phyloP scores from a whole-genome alignment of 1,140 invertebrate species.

The Cherax quadricarinatus region DNA sequence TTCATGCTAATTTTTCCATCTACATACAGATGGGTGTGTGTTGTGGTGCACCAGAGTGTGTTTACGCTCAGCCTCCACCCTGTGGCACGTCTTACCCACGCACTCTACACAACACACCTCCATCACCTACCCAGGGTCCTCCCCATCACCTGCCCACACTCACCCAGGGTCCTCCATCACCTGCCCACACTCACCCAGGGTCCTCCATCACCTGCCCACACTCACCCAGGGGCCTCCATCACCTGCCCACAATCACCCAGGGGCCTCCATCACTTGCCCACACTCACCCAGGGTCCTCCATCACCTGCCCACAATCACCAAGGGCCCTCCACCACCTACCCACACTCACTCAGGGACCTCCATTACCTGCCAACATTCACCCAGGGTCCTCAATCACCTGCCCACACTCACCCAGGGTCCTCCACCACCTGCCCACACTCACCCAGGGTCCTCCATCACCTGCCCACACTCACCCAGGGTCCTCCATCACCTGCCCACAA shows the following conservation, averaged over 20 bases:
- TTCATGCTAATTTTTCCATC: constrained; percentile 50
- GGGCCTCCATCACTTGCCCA: background rate
- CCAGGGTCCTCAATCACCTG: background rate
- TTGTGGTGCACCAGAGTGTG: constrained; percentile 12
- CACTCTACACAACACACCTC: background rate
- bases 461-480: background rate
- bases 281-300: background rate
- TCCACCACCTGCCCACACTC: background rate
- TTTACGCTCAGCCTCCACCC: background rate
- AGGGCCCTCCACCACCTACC: background rate
- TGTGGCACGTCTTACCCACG: background rate
- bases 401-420: background rate
- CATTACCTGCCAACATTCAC: too few species aligned
- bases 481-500: background rate
- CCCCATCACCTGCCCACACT: background rate
- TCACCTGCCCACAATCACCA: background rate
- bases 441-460: too few species aligned
- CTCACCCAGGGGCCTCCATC: too few species aligned
- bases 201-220: too few species aligned
- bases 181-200: background rate
- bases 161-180: background rate
- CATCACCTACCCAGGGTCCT: background rate
- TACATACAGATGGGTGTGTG: constrained; percentile 40
- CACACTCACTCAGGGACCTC: background rate
- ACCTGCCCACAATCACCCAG: too few species aligned